Evolutionary conservation across 2,888 invertebrate genomes (phyloP).

Genomic region (Drymonia ruficornis): DNA sequence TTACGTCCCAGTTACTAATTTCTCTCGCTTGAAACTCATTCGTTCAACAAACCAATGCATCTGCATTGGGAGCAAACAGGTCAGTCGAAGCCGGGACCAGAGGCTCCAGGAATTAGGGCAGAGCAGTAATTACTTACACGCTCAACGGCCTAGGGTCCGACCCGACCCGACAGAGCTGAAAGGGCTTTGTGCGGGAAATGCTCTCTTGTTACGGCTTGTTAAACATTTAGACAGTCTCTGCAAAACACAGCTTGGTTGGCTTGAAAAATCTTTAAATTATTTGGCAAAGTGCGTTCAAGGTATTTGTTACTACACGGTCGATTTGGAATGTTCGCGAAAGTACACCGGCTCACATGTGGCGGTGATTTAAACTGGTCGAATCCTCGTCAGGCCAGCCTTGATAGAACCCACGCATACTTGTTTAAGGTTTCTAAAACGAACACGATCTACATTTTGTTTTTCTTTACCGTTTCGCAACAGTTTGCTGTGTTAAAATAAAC

Average conservation of each 20-base stretch:
- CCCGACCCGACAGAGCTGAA: slow-evolving; percentile 57
- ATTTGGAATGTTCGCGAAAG: slow-evolving; percentile 12
- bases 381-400: slow-evolving; percentile 38
- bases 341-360: slow-evolving; percentile 7
- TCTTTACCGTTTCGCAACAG: slow-evolving; percentile 17
- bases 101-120: slow-evolving; percentile 67
- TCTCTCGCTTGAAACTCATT: slow-evolving; percentile 27
- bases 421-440: slow-evolving; percentile 37
- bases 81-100: slow-evolving; percentile 52
- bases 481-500: background rate
- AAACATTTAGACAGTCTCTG: slow-evolving; percentile 46
- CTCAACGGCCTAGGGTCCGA: slow-evolving; percentile 49
- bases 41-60: slow-evolving; percentile 39
- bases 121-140: slow-evolving; percentile 71
- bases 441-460: slow-evolving; percentile 15
- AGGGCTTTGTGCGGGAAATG: slow-evolving; percentile 66
- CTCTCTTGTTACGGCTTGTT: slow-evolving; percentile 63
- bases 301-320: slow-evolving; percentile 4
- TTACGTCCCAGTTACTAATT: slow-evolving; percentile 10
- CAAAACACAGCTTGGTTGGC: slow-evolving; percentile 28
- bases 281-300: background rate
- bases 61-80: slow-evolving; percentile 51
- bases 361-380: slow-evolving; percentile 20
- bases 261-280: slow-evolving; percentile 4
- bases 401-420: slow-evolving; percentile 43